Evolutionary conservation across 2,888 invertebrate genomes (phyloP).

Genomic region (Habrosyne pyritoides): DNA sequence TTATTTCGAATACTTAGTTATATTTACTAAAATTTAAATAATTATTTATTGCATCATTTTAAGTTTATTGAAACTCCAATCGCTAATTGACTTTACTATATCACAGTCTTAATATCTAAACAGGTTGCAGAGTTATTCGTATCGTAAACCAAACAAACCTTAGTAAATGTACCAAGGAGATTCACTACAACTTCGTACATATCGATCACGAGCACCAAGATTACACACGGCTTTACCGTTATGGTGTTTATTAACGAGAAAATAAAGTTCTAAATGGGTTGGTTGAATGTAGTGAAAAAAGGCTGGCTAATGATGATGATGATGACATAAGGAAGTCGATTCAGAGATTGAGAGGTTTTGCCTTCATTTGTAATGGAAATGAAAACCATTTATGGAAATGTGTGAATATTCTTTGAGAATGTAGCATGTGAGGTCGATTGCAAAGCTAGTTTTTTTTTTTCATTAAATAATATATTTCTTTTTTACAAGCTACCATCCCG

Average conservation of each 20-base stretch:
- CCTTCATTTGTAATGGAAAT: background rate
- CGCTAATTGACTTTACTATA: background rate
- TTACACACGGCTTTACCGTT: conserved; percentile 2
- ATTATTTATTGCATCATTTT: too few relatives aligned
- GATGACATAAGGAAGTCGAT: conserved; percentile 6
- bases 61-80: too few relatives aligned
- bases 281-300: background rate
- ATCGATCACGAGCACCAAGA: background rate
- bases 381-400: conserved; percentile 5
- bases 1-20: too few relatives aligned
- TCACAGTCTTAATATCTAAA: background rate
- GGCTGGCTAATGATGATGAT: conserved; percentile 8
- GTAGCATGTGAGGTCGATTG: background rate
- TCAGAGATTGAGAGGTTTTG: background rate
- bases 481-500: too few relatives aligned
- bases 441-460: background rate
- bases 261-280: background rate
- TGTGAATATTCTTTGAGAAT: conserved; percentile 9
- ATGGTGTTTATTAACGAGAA: background rate
- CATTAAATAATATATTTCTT: too few relatives aligned
- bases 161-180: conserved; percentile 49
- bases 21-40: too few relatives aligned
- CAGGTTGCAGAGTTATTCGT: conserved; percentile 3
- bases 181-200: conserved; percentile 29
- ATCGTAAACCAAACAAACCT: conserved; percentile 24